Base-by-base conservation (phyloP, 2,888 invertebrate genomes). In the Campaea margaritaria region DNA sequence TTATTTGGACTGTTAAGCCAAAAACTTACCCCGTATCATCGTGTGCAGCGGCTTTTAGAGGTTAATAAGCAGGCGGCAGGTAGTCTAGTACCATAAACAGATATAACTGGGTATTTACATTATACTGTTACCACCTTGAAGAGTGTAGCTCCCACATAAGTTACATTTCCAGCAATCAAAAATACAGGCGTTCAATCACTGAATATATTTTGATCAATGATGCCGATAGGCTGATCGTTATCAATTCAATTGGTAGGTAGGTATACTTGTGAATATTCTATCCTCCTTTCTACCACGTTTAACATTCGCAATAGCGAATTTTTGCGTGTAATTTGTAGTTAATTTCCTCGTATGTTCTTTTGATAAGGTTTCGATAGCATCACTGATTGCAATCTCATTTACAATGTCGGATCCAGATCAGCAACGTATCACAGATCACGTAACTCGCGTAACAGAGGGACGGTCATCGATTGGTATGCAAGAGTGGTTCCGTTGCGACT, bases 391-490 rank as follows among this genome's bases (percentile, higher is more conserved):
- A 44, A 44, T 49, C 49, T 57, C 49, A 56, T 57, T 51, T 34
- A 45, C 39, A 44, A n/a, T 13, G 41, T 45, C 31, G 47, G 36
- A 62, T 53, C 50, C 55, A 59, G 53, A 58, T 61, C 52, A 34
- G 43, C 44, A 52, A 63, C 61, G 64, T 62, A 68, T 61, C 65
- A 47, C n/a, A n/a, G n/a, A 21, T 15, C 7, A 14, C 36, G 34
- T 31, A 31, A 31, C 27, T 27, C 27, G 7, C 31, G 31, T 31
- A 9, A 21, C 21, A 5, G 21, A 2, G n/a, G 7, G 8, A 8
- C 14, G 48, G 21, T 13, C 10, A 13, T 31, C 50, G 41, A 57
- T 69, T 64, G 8, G 62, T 65, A 69, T 67, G 62, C 69, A 59
- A 21, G n/a, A 16, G 45, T 10, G 16, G 3, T 36, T 34, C 38